phyloP scores from a whole-genome alignment of 2,113 vertebrate genomes.

The Syngnathoides biaculeatus region DNA sequence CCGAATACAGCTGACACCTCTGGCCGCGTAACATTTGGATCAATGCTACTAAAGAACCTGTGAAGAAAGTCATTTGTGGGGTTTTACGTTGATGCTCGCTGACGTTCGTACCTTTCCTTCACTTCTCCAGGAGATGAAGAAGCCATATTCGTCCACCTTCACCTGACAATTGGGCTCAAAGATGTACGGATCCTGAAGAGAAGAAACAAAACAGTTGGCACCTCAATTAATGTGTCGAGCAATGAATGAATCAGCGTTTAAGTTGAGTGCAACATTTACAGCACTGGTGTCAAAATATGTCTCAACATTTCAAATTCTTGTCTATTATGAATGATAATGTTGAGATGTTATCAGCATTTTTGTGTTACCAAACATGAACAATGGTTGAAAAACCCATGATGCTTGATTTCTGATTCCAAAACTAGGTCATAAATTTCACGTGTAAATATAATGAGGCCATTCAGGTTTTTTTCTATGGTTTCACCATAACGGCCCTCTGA shows the following conservation, averaged over 20 bases:
- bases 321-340: too few species aligned
- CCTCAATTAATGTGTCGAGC: background rate
- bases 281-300: too few species aligned
- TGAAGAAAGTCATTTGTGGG: background rate
- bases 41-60: background rate
- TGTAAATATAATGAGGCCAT: too few species aligned
- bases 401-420: too few species aligned
- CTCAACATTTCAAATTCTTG: too few species aligned
- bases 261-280: background rate
- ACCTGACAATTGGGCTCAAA: constrained; percentile 94
- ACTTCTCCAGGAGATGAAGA: constrained; percentile 95
- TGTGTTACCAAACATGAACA: too few species aligned
- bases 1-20: background rate
- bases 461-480: too few species aligned
- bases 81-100: background rate
- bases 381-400: too few species aligned
- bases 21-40: background rate
- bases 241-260: background rate
- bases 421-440: too few species aligned
- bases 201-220: constrained; percentile 8
- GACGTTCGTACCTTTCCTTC: constrained; percentile 87
- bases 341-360: too few species aligned
- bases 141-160: constrained; percentile 93
- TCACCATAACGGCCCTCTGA: too few species aligned
- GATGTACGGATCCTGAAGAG: constrained; percentile 86